Evolutionary conservation across 2,113 vertebrate genomes (phyloP).

Genomic region (Poeciliopsis occidentalis): DNA sequence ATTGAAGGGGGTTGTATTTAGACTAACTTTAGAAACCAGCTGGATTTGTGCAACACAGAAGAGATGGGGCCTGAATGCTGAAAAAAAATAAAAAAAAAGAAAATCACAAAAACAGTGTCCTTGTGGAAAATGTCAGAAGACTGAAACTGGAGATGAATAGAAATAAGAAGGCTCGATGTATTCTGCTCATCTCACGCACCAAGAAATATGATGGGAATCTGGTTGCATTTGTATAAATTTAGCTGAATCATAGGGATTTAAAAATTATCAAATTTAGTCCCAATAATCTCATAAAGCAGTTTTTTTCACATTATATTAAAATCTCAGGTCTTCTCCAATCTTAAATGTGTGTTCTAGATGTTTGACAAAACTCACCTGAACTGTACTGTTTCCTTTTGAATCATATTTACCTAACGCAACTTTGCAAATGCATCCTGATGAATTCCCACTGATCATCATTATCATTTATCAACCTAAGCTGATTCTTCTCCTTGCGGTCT

Average conservation of each 20-base stretch:
- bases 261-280: constrained; percentile 42
- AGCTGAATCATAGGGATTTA: not conserved
- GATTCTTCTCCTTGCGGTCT: constrained; percentile 25
- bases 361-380: constrained; percentile 18
- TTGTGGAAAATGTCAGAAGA: constrained; percentile 81
- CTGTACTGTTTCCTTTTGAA: constrained; percentile 17
- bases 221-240: constrained; percentile 41
- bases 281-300: constrained; percentile 18
- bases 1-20: constrained; percentile 70
- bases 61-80: constrained; percentile 56
- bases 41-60: constrained; percentile 49
- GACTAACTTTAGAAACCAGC: constrained; percentile 69
- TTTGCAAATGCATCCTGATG: constrained; percentile 31
- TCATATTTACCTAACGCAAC: constrained; percentile 41
- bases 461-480: constrained; percentile 24
- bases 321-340: constrained; percentile 14
- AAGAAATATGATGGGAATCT: constrained; percentile 44
- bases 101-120: constrained; percentile 57
- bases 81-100: constrained; percentile 50
- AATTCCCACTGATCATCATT: constrained; percentile 26
- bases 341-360: constrained; percentile 13
- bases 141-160: constrained; percentile 78
- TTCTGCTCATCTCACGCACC: constrained; percentile 37
- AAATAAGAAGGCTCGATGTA: constrained; percentile 34
- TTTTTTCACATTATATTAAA: constrained; percentile 9